A percentile compares a stretch with the other conserved stretches of the same genome.
These are phyloP conservation scores for Patiria pectinifera DNA, from an alignment of 53 echinoderm and acorn worm species.

Conservation along the genomic window DNA sequence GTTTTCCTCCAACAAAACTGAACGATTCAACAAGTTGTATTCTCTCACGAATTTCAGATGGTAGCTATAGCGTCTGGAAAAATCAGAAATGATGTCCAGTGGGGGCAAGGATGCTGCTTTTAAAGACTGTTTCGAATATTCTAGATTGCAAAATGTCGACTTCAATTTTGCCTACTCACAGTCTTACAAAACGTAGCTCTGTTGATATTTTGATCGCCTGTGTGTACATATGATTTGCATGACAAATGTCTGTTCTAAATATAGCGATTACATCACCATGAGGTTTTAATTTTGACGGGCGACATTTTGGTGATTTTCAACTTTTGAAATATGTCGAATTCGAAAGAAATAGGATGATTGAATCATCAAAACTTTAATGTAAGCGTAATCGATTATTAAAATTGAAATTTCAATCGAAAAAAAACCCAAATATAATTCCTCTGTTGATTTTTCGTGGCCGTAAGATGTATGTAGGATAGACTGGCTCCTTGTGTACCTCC, in stretches of 20 bases:
- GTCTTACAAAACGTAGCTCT: neutral
- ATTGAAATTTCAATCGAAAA: neutral
- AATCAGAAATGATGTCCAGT: neutral
- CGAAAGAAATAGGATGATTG: neutral
- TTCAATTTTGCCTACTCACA: neutral
- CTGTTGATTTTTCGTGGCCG: neutral
- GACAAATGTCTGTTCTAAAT: constrained; percentile 18
- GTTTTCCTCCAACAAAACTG: neutral
- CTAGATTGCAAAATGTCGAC: neutral
- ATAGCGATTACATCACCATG: constrained; percentile 59
- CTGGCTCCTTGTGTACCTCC: too few relatives aligned
- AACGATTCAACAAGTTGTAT: neutral
- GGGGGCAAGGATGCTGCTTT: neutral
- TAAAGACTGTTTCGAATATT: constrained; percentile 17
- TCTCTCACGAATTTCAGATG: neutral
- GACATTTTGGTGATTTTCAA: constrained; percentile 53
- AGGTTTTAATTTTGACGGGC: constrained; percentile 33
- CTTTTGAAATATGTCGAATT: neutral
- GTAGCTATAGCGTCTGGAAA: neutral
- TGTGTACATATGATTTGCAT: neutral
- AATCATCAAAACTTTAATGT: neutral
- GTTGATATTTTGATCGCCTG: neutral
- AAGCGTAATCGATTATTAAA: neutral
- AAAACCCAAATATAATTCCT: neutral
- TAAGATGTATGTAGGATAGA: too few relatives aligned